Evolutionary conservation across 2,888 invertebrate genomes (phyloP).

Genomic region (Anthrax anthrax): DNA sequence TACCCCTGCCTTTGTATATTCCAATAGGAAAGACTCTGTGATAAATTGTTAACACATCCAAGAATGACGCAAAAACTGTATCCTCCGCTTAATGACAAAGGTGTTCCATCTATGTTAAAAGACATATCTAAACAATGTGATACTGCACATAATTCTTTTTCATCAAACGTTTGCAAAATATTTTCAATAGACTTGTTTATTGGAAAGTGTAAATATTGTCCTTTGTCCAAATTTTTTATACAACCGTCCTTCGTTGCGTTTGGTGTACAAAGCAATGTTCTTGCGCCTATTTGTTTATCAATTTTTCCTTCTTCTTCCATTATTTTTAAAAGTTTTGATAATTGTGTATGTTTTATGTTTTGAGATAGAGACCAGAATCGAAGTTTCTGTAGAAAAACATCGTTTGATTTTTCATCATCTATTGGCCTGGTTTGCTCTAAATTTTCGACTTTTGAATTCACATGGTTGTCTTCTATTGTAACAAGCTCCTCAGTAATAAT

Average conservation of each 20-base stretch:
- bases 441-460: not conserved
- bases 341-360: not conserved
- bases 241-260: not conserved
- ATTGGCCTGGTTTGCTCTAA: not conserved
- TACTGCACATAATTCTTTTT: not conserved
- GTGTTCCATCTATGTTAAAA: no score
- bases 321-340: not conserved
- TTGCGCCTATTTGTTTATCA: not conserved
- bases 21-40: not conserved
- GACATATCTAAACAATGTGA: not conserved
- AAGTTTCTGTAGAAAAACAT: not conserved
- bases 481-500: no score
- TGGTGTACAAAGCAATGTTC: not conserved
- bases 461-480: not conserved
- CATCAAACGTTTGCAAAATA: not conserved
- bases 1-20: no score
- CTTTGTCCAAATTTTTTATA: not conserved
- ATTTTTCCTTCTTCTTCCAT: not conserved
- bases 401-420: not conserved
- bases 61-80: not conserved
- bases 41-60: not conserved
- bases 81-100: no score
- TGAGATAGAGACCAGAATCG: not conserved
- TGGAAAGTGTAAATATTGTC: not conserved
- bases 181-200: not conserved